Percentiles rank a stretch among this genome's conserved stretches.
phyloP scores from a whole-genome alignment of 2,888 invertebrate species.

The Drosophila paranaensis region DNA sequence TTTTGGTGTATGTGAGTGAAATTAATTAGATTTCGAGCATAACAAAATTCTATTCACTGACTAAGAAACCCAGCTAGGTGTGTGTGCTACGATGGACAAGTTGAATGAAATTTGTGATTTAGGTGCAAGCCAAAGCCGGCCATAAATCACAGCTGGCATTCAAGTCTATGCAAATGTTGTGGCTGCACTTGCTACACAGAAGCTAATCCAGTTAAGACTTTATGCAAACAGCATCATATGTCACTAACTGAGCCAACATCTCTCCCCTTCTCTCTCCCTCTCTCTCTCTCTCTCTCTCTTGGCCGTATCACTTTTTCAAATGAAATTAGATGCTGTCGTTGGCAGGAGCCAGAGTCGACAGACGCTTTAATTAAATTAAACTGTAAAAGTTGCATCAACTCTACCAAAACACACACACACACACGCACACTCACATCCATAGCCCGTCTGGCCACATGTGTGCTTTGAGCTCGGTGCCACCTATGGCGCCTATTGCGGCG shows the following conservation, averaged over 20 bases:
- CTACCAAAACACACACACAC: conserved; percentile 29
- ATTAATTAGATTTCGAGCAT: conserved; percentile 41
- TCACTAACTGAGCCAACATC: conserved; percentile 41
- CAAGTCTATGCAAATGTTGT: conserved; percentile 62
- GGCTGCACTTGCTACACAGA: conserved; percentile 42
- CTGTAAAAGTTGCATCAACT: conserved; percentile 66
- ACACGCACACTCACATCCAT: background rate
- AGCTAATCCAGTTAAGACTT: conserved; percentile 58
- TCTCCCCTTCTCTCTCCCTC: background rate
- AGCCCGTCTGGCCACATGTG: conserved; percentile 47
- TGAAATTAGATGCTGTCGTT: conserved; percentile 67
- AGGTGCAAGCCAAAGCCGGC: conserved; percentile 22
- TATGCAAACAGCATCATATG: conserved; percentile 66
- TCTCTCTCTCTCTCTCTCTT: background rate
- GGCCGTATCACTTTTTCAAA: conserved; percentile 44
- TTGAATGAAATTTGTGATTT: conserved; percentile 25
- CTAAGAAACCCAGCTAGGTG: background rate
- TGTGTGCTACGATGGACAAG: background rate
- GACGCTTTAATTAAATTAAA: conserved; percentile 76
- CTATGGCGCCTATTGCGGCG: conserved; percentile 17
- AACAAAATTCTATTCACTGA: conserved; percentile 23
- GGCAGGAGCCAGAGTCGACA: conserved; percentile 40
- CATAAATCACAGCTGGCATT: conserved; percentile 45
- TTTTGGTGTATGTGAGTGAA: conserved; percentile 29
- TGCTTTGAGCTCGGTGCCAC: conserved; percentile 31